A percentile compares a stretch with the other conserved stretches of the same genome.
These are phyloP conservation scores for Spongilla lacustris DNA, from an alignment of 37 sponge, comb jelly and placozoan species.

Conservation along the genomic window DNA sequence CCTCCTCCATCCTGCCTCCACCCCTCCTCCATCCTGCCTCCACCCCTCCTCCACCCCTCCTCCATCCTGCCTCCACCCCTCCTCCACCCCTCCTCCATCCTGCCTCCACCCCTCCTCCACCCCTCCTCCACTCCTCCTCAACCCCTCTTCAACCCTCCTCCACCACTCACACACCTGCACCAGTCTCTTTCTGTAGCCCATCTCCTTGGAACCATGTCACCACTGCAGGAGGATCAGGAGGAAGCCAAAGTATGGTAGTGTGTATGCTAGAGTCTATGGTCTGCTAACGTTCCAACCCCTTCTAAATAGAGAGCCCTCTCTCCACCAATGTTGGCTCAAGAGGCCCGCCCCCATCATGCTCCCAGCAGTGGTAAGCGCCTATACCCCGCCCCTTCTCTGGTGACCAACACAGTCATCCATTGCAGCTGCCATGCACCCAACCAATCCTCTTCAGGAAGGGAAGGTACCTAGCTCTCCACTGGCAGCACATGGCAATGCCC, in stretches of 20 bases:
- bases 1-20: too few relatives aligned
- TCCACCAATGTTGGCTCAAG: background rate
- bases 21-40: too few relatives aligned
- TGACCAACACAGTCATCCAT: too few relatives aligned
- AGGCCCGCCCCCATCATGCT: background rate
- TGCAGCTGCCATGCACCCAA: background rate
- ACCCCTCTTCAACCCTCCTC: too few relatives aligned
- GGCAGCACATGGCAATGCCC: background rate
- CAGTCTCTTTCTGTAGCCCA: slow-evolving; percentile 71
- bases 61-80: background rate
- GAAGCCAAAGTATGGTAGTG: too few relatives aligned
- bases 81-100: background rate
- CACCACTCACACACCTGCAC: background rate
- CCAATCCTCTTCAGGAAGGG: background rate
- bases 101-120: too few relatives aligned
- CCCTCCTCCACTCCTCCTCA: too few relatives aligned
- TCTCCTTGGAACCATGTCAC: slow-evolving; percentile 13
- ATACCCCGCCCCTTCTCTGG: too few relatives aligned
- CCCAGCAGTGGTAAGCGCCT: background rate
- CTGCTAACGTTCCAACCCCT: background rate
- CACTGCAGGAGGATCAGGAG: background rate
- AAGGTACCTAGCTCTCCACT: background rate
- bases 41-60: too few relatives aligned
- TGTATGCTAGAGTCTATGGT: background rate
- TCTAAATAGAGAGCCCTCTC: background rate